Percentiles rank a stretch among this genome's conserved stretches.
phyloP scores from a whole-genome alignment of 2,113 vertebrate genomes.

The Platichthys stellatus region DNA sequence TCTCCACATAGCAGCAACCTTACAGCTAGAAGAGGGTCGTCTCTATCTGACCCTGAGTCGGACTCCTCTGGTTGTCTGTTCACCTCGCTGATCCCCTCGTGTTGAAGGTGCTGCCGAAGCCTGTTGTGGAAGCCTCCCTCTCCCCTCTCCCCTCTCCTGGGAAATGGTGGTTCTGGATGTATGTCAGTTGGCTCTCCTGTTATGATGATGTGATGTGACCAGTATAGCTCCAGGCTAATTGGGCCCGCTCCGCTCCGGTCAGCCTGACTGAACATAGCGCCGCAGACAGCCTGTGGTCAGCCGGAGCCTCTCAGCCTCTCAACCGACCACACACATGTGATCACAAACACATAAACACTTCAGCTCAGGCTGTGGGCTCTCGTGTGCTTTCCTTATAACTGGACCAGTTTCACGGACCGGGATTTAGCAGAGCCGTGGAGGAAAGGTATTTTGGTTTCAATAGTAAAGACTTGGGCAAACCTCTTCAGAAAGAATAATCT shows the following conservation, averaged over 20 bases:
- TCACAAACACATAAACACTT: slow-evolving; percentile 46
- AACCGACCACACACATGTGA: slow-evolving; percentile 25
- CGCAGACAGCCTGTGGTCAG: slow-evolving; percentile 59
- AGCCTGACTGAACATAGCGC: slow-evolving; percentile 56
- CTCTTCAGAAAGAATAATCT: slow-evolving; percentile 23
- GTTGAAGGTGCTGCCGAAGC: slow-evolving; percentile 2
- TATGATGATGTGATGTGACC: slow-evolving; percentile 67
- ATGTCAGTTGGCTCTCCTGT: slow-evolving; percentile 54
- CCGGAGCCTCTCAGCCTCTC: slow-evolving; percentile 47
- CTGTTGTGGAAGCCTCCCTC: background rate
- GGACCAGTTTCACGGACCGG: slow-evolving; percentile 16
- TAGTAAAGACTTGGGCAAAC: background rate
- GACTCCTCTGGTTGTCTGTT: background rate
- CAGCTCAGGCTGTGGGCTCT: background rate
- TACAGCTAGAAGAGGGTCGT: background rate
- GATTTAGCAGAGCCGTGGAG: slow-evolving; percentile 23
- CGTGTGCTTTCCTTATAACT: slow-evolving; percentile 12
- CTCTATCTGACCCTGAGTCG: background rate
- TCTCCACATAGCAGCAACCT: no score
- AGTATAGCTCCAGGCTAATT: slow-evolving; percentile 68
- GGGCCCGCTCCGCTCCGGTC: slow-evolving; percentile 47
- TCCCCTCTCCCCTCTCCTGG: slow-evolving; percentile 23
- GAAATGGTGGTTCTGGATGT: slow-evolving; percentile 45
- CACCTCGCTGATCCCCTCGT: background rate
- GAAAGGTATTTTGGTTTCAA: slow-evolving; percentile 12